phyloP scores from a whole-genome alignment of 2,113 vertebrate genomes.

The Seriola aureovittata region DNA sequence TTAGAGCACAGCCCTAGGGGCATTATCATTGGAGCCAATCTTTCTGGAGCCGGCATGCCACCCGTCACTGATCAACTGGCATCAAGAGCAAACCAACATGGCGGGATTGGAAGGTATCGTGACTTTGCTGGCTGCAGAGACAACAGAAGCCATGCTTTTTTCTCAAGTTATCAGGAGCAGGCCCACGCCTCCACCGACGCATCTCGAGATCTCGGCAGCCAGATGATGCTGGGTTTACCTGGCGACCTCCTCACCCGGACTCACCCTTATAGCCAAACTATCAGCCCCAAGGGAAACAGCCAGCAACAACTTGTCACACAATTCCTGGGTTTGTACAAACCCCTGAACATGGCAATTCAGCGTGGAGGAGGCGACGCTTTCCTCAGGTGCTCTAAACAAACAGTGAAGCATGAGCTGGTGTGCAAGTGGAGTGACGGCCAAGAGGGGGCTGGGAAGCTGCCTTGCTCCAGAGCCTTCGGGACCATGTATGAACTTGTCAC shows the following conservation, averaged over 20 bases:
- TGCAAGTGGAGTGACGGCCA: conserved; percentile 85
- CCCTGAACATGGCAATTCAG: conserved; percentile 79
- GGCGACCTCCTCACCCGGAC: conserved; percentile 78
- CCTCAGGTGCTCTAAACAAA: conserved; percentile 79
- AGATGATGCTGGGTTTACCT: conserved; percentile 81
- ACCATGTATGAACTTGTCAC: conserved; percentile 87
- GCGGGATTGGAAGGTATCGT: conserved; percentile 82
- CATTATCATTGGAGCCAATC: conserved; percentile 85
- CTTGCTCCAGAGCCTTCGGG: conserved; percentile 84
- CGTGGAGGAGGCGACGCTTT: conserved; percentile 76
- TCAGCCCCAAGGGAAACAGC: conserved; percentile 77
- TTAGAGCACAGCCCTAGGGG: conserved; percentile 84
- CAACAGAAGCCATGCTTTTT: conserved; percentile 81
- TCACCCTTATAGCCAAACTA: conserved; percentile 69
- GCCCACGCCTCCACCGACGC: conserved; percentile 82
- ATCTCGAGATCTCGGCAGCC: conserved; percentile 70
- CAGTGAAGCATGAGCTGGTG: conserved; percentile 80
- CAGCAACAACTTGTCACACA: conserved; percentile 82
- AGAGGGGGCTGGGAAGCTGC: conserved; percentile 76
- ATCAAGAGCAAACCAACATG: conserved; percentile 81
- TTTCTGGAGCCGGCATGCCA: conserved; percentile 84
- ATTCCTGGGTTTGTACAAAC: conserved; percentile 80
- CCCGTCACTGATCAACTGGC: conserved; percentile 84
- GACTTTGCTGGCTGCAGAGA: conserved; percentile 83
- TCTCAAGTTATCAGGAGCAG: conserved; percentile 85